These are phyloP conservation scores for Buathra laborator DNA, from an alignment of 2,888 invertebrate species.

Conservation along the genomic window DNA sequence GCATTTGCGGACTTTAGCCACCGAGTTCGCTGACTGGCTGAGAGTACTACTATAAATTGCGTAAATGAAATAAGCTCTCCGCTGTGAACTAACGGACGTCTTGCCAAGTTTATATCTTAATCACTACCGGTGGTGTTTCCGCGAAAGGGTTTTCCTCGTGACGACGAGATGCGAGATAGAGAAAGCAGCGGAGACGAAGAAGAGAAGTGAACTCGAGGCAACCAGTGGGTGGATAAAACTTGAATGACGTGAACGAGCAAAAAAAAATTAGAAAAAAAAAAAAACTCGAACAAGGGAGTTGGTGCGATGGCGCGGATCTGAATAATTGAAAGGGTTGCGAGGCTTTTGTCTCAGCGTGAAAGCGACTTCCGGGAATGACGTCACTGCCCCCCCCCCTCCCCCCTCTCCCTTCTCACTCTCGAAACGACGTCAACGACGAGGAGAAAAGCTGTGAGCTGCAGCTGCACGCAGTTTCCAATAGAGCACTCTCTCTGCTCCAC, in stretches of 20 bases:
- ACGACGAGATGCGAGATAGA: not conserved
- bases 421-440: slow-evolving; percentile 58
- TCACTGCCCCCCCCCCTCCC: slow-evolving; percentile 49
- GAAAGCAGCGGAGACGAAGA: not conserved
- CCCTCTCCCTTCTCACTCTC: slow-evolving; percentile 30
- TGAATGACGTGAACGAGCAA: slow-evolving; percentile 32
- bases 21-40: slow-evolving; percentile 73
- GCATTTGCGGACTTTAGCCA: slow-evolving; percentile 43
- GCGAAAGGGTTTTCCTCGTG: slow-evolving; percentile 30
- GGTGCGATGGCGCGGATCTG: slow-evolving; percentile 64
- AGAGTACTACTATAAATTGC: slow-evolving; percentile 80
- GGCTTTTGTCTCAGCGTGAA: slow-evolving; percentile 69
- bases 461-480: slow-evolving; percentile 51
- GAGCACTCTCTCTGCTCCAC: slow-evolving; percentile 28
- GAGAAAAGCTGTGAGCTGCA: slow-evolving; percentile 62
- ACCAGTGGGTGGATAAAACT: slow-evolving; percentile 8
- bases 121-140: slow-evolving; percentile 71
- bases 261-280: not conserved
- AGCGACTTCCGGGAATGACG: slow-evolving; percentile 65
- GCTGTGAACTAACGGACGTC: slow-evolving; percentile 75
- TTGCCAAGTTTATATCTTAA: slow-evolving; percentile 82
- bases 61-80: slow-evolving; percentile 81
- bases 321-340: slow-evolving; percentile 74
- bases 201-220: slow-evolving; percentile 10
- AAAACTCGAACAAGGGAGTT: slow-evolving; percentile 26